These are phyloP conservation scores for Phenganax subtilis DNA, from an alignment of 92 coral and sea anemone species.

Conservation along the genomic window DNA sequence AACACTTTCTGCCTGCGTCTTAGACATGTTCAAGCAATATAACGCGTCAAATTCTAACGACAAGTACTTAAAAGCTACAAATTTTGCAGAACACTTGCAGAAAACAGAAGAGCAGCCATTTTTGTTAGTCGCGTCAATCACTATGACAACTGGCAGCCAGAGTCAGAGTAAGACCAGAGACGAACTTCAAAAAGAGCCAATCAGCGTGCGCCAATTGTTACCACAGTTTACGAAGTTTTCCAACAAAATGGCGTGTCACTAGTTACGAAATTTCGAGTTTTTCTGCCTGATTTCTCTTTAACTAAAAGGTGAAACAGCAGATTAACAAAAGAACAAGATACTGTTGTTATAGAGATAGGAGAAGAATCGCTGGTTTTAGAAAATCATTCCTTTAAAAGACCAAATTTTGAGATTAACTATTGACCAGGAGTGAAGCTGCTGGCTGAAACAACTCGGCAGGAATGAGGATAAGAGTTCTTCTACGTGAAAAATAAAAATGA, in stretches of 20 bases:
- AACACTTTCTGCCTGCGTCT: slow-evolving; percentile 98
- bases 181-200: slow-evolving; percentile 24
- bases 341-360: not conserved
- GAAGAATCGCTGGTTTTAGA: not conserved
- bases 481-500: not conserved
- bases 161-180: slow-evolving; percentile 43
- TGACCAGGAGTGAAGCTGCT: slow-evolving; percentile 10
- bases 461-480: not conserved
- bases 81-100: not conserved
- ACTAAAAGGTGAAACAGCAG: not conserved
- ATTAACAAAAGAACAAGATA: not conserved
- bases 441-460: not conserved
- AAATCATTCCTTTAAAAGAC: not conserved
- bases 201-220: slow-evolving; percentile 10
- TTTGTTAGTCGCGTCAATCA: slow-evolving; percentile 52
- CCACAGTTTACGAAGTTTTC: not conserved
- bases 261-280: not conserved
- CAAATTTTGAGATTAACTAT: not conserved
- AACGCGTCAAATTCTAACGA: not conserved
- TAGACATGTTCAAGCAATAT: slow-evolving; percentile 59
- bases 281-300: not conserved
- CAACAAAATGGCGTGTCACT: slow-evolving; percentile 7
- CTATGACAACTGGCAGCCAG: slow-evolving; percentile 59
- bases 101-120: slow-evolving; percentile 20
- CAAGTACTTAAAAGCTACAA: slow-evolving; percentile 9